Percentiles rank a stretch among this genome's conserved stretches.
phyloP scores from a whole-genome alignment of 1,140 invertebrate species.

The Diabrotica undecimpunctata region DNA sequence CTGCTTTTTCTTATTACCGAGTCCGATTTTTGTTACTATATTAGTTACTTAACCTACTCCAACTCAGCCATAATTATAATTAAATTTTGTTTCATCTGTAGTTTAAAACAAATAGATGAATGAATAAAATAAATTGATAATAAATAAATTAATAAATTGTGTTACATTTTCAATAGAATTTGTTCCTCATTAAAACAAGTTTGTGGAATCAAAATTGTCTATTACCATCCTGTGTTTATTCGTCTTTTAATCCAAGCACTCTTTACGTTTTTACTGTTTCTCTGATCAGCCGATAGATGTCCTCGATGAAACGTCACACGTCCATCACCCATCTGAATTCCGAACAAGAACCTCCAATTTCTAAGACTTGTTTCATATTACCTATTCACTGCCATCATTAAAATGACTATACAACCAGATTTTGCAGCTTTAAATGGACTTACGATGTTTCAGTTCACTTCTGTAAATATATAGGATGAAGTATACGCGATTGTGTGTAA shows the following conservation, averaged over 20 bases:
- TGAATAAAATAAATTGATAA: no score
- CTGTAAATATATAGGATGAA: not conserved
- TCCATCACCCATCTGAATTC: conserved; percentile 9
- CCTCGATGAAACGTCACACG: conserved; percentile 5
- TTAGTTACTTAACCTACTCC: no score
- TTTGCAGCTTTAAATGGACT: conserved; percentile 8
- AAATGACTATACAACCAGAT: conserved; percentile 8
- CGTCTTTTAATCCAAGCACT: not conserved
- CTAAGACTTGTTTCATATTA: conserved; percentile 14
- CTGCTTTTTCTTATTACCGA: no score
- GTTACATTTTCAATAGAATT: no score
- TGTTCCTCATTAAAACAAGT: no score
- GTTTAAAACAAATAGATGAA: no score
- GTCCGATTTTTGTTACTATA: no score
- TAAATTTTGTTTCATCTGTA: no score
- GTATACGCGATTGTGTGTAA: conserved; percentile 8
- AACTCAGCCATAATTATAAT: no score
- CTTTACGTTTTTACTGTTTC: not conserved
- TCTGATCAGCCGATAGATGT: conserved; percentile 7
- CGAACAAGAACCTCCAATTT: conserved; percentile 12
- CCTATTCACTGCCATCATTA: conserved; percentile 13
- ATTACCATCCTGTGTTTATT: not conserved
- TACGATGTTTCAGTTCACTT: conserved; percentile 2
- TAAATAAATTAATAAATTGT: no score
- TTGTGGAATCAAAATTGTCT: no score